Evolutionary conservation across 2,797 vertebrate species (phyloP), one percentile per base, ranked within the genome.

Genomic region (Lates japonicus): DNA sequence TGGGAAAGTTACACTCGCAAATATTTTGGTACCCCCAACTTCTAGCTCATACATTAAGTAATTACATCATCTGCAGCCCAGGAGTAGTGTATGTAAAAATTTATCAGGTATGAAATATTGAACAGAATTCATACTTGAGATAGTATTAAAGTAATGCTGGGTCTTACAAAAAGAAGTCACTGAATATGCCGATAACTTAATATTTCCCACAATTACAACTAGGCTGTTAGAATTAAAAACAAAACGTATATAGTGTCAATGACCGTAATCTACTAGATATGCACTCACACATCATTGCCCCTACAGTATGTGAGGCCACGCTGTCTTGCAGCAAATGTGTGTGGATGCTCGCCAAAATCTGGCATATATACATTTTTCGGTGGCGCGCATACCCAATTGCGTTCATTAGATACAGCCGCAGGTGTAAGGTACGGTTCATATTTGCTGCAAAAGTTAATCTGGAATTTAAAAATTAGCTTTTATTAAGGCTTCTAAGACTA

Each of bases 161-260:
- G 57, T 55, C 57, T n/a, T n/a, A n/a, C 8, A 37, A 37, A 61
- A 4, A 61, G 25, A 13, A 70, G 25, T 74, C 33, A 55, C 4
- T 31, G 9, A 76, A 80, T 52, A 72, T 73, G 83, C 78, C 54
- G 74, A 84, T 20, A 41, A 0, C 6, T 63, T 49, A 37, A 39
- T 54, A 66, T 37, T 68, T 63, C 0, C 2, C 37, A 58, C 31
- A 70, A 48, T 70, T 35, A 55, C 1, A 74, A 51, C 29, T 49
- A 19, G 29, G n/a, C 57, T 51, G 54, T 83, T 78, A 55, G 78
- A 79, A 20, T 35, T 63, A 88, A 70, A 81, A 59, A 74, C 88
- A 70, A 83, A 58, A 6, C 48, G 7, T 72, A 25, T 63, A 33
- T 64, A 78, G 22, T 64, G 39, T 65, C 33, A 74, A 46, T 62